Evolutionary conservation across 1,140 invertebrate species (phyloP).

Genomic region (Meloidogyne floridensis): DNA sequence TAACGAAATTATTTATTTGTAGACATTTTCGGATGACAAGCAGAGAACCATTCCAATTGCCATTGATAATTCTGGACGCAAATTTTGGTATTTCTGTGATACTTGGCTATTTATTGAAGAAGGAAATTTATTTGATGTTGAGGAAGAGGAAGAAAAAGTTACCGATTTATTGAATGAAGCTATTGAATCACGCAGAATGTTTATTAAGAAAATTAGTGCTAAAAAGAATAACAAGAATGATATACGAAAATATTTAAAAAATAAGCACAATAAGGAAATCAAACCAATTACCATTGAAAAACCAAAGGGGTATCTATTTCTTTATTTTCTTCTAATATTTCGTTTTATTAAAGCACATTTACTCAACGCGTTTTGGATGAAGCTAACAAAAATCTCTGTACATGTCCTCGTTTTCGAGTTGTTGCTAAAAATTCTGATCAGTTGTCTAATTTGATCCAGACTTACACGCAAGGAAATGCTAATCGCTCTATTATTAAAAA

Average conservation of each 20-base stretch:
- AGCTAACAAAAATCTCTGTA: constrained; percentile 11
- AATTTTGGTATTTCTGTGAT: constrained; percentile 36
- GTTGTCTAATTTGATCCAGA: background rate
- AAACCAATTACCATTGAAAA: background rate
- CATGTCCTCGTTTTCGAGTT: background rate
- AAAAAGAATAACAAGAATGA: background rate
- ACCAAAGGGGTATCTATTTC: background rate
- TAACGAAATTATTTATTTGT: background rate
- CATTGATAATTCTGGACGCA: constrained; percentile 12
- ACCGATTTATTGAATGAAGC: background rate
- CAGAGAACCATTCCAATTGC: constrained; percentile 14
- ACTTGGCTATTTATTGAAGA: constrained; percentile 33
- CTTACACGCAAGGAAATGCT: background rate
- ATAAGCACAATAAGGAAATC: background rate
- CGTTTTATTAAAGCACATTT: background rate
- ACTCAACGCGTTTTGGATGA: background rate
- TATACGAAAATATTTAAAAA: background rate
- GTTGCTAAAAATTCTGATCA: constrained; percentile 19
- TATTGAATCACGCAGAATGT: background rate
- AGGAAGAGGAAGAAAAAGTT: constrained; percentile 10
- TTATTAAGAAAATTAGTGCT: background rate
- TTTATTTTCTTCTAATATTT: background rate
- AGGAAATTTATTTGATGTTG: background rate
- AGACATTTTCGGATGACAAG: constrained; percentile 26
- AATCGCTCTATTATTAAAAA: constrained; percentile 2